These are phyloP conservation scores for Oconnorella tubifera DNA, from an alignment of 2,888 invertebrate species.

Conservation along the genomic window DNA sequence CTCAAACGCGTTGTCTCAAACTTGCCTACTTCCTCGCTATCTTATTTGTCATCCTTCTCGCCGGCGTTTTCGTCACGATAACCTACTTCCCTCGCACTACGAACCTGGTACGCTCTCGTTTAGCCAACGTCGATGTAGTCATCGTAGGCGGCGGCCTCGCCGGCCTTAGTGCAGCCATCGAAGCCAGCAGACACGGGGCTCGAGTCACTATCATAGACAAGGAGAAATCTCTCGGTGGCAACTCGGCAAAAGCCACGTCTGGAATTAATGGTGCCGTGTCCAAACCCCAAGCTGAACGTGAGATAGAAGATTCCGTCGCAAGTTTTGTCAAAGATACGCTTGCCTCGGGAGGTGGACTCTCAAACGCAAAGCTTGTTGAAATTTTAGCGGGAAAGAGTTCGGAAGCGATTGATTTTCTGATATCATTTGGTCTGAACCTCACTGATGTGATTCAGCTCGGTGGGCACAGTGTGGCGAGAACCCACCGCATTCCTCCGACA, in stretches of 20 bases:
- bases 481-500: constrained; percentile 32
- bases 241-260: constrained; percentile 35
- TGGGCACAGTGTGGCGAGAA: constrained; percentile 30
- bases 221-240: constrained; percentile 31
- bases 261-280: constrained; percentile 34
- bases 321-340: constrained; percentile 23
- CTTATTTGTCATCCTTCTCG: neutral
- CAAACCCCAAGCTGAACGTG: constrained; percentile 20
- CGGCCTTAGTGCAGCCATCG: constrained; percentile 30
- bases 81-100: neutral
- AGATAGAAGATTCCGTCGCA: constrained; percentile 25
- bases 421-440: constrained; percentile 25
- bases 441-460: constrained; percentile 33
- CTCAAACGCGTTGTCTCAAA: neutral
- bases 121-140: constrained; percentile 19
- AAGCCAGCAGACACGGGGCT: constrained; percentile 30
- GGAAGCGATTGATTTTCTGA: constrained; percentile 26
- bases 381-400: constrained; percentile 28
- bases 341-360: constrained; percentile 26
- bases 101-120: neutral
- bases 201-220: constrained; percentile 31
- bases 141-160: constrained; percentile 36
- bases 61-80: neutral
- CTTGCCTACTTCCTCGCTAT: neutral
- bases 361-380: constrained; percentile 24